Percentiles rank a stretch among this genome's conserved stretches.
Conservation (phyloP, 1,140 invertebrate genomes). For the Campoletis sonorensis region DNA sequence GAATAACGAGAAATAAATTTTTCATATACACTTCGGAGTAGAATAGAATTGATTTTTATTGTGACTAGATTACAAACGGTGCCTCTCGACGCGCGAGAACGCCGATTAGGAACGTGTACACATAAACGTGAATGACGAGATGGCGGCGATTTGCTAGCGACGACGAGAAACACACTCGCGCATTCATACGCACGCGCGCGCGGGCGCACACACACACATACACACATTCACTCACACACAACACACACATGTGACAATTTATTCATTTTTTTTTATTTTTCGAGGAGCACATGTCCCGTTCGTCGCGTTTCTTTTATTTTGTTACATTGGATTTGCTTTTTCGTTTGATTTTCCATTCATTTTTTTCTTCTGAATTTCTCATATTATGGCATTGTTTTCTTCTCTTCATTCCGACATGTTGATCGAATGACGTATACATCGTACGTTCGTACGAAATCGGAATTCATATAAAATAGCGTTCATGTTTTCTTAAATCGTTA, state of each 20-base stretch:
- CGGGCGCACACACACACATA: constrained; percentile 13
- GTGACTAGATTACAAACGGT: constrained; percentile 77
- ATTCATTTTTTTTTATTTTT: not conserved
- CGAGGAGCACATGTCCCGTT: not conserved
- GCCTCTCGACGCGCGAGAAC: constrained; percentile 68
- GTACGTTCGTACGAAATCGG: constrained; percentile 73
- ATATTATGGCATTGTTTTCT: constrained; percentile 6
- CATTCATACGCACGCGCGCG: constrained; percentile 2
- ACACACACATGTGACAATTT: not conserved
- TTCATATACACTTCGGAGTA: constrained; percentile 51
- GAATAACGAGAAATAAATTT: constrained; percentile 24
- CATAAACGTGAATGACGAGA: constrained; percentile 63
- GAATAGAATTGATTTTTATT: constrained; percentile 77
- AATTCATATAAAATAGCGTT: constrained; percentile 75
- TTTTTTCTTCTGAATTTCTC: constrained; percentile 33
- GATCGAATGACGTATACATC: constrained; percentile 59
- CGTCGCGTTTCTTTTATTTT: constrained; percentile 16
- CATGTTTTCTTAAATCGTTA: constrained; percentile 64
- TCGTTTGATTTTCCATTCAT: constrained; percentile 15
- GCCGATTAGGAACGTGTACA: constrained; percentile 73
- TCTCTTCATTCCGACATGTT: constrained; percentile 60
- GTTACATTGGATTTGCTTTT: constrained; percentile 34
- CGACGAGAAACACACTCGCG: constrained; percentile 31
- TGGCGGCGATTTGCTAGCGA: constrained; percentile 33
- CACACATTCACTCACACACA: not conserved